A percentile compares a stretch with the other conserved stretches of the same genome.
These are phyloP conservation scores for Argyrosomus regius DNA, from an alignment of 2,797 vertebrate genomes.

Conservation along the genomic window DNA sequence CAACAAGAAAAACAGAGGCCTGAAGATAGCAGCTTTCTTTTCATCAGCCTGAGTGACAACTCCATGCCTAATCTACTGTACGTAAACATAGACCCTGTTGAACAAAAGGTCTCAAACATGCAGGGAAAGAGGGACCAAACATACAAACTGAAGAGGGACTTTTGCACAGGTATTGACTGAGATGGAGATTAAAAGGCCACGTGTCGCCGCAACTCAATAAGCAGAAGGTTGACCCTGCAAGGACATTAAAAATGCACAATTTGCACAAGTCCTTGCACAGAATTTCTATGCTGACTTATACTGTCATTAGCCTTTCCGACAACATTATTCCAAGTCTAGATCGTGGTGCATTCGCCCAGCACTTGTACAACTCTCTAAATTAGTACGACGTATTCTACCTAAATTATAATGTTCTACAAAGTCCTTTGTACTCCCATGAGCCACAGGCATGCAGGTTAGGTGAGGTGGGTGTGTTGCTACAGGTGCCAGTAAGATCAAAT, in stretches of 20 bases:
- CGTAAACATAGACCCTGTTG: not conserved
- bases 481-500: conserved; percentile 8
- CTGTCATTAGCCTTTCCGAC: not conserved
- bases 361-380: not conserved
- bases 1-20: not conserved
- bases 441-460: not conserved
- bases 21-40: not conserved
- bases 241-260: not conserved
- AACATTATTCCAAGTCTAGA: not conserved
- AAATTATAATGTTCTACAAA: not conserved
- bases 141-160: not conserved
- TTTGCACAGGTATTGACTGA: not conserved
- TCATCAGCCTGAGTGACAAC: conserved; percentile 13
- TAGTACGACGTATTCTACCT: not conserved
- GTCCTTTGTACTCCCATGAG: not conserved
- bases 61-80: not conserved
- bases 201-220: not conserved
- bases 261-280: not conserved
- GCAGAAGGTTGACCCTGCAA: not conserved
- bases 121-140: not conserved
- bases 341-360: not conserved
- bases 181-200: not conserved
- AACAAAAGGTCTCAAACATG: conserved; percentile 23
- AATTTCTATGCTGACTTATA: not conserved
- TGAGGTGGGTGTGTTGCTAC: conserved; percentile 6